Evolutionary conservation across 2,797 vertebrate genomes (phyloP), one percentile per base, ranked within the genome.

Genomic region (Thripadectes ignobilis): DNA sequence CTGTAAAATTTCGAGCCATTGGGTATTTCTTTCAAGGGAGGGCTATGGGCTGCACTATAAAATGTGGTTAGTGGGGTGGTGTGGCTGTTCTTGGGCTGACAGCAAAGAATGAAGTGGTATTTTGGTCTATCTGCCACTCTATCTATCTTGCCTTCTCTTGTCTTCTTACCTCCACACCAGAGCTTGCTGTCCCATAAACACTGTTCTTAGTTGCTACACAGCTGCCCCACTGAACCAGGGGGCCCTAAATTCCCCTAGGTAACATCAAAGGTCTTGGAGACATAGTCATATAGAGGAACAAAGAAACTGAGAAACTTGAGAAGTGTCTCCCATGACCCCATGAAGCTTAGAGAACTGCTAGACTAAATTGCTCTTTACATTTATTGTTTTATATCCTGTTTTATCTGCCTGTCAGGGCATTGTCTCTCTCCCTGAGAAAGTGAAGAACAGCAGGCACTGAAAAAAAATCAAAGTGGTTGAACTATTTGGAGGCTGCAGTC

Each of bases 381-480:
- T 91, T 92, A 76, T 73, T 88, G 36, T 48, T 92, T 90, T 59
- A 67, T 69, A 59, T 87, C 45, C 29, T 38, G 12, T 82, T 91
- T 95, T 68, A 61, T 89, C 77, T 89, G 32, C 45, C 65, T 74
- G 45, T 77, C 63, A 71, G 57, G 48, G 22, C 24, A 93, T 79
- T 92, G 48, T 87, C 34, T 93, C 48, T 86, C 72, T 95, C 19
- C n/a, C 38, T 54, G 84, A 71, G 38, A 79, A 74, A 85, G 22
- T 43, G 38, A 91, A 87, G 84, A 81, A 68, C 52, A 85, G 34
- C 71, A 89, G 84, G 34, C 27, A 39, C 14, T 65, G 45, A 54
- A 82, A 85, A 67, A 78, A 92, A 88, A 92, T 94, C 57, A 30
- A 78, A 93, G 49, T 67, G 22, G 39, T 20, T 63, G 84, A 88